phyloP scores from a whole-genome alignment of 2,113 vertebrate genomes.

The Reinhardtius hippoglossoides region DNA sequence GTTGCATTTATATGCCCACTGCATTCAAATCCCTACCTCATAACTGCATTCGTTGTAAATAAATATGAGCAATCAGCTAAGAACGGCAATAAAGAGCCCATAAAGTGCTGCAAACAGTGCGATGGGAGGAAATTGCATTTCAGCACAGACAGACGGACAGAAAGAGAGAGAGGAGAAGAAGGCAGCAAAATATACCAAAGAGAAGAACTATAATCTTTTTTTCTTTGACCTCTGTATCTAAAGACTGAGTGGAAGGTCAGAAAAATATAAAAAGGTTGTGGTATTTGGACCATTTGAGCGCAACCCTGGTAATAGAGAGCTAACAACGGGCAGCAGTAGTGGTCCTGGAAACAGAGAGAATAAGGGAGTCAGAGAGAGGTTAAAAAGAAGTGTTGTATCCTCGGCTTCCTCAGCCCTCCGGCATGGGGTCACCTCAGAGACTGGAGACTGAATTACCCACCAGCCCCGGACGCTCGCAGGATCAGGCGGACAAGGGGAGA shows the following conservation, averaged over 20 bases:
- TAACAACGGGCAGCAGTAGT: slow-evolving; percentile 47
- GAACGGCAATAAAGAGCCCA: slow-evolving; percentile 68
- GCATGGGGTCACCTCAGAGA: slow-evolving; percentile 84
- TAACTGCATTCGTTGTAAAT: slow-evolving; percentile 76
- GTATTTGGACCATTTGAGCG: slow-evolving; percentile 57
- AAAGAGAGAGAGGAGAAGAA: slow-evolving; percentile 15
- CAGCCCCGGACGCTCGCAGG: slow-evolving; percentile 77
- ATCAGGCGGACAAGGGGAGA: slow-evolving; percentile 83
- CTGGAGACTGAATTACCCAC: slow-evolving; percentile 84
- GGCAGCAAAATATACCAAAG: slow-evolving; percentile 45
- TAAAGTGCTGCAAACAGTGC: slow-evolving; percentile 66
- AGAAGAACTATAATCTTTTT: slow-evolving; percentile 29
- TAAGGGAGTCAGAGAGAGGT: slow-evolving; percentile 68
- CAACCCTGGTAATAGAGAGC: slow-evolving; percentile 35
- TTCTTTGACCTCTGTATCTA: slow-evolving; percentile 46
- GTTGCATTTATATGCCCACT: slow-evolving; percentile 69
- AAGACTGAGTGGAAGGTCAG: slow-evolving; percentile 48
- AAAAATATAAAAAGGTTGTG: slow-evolving; percentile 52
- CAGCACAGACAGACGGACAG: slow-evolving; percentile 31
- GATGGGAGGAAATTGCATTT: slow-evolving; percentile 63
- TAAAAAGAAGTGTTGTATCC: slow-evolving; percentile 74
- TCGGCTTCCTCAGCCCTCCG: slow-evolving; percentile 78
- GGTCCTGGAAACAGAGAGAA: slow-evolving; percentile 49
- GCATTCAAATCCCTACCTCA: slow-evolving; percentile 67
- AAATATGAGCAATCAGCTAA: slow-evolving; percentile 80